A percentile compares a stretch with the other conserved stretches of the same genome.
Evolutionary conservation across 2,888 invertebrate species (phyloP).

Genomic region (Rhingia campestris): DNA sequence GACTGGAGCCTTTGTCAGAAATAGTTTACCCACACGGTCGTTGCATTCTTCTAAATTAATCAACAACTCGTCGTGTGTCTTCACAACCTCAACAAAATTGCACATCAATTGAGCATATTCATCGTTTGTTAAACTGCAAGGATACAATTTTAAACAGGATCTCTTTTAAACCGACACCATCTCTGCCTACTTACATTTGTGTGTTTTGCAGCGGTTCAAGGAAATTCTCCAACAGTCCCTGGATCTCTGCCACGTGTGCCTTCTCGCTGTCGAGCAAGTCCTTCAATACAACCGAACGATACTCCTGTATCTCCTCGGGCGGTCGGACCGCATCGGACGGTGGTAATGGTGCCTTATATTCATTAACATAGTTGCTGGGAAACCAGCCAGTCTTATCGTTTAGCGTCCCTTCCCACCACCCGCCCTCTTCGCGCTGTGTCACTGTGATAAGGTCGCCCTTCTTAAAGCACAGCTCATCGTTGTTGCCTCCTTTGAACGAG

Average conservation of each 20-base stretch:
- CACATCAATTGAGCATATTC: constrained; percentile 94
- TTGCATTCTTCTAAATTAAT: constrained; percentile 91
- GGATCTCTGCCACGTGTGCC: constrained; percentile 94
- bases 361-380: constrained; percentile 98
- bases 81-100: constrained; percentile 93
- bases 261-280: constrained; percentile 96
- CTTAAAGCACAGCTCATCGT: constrained; percentile 97
- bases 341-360: constrained; percentile 86
- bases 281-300: constrained; percentile 92
- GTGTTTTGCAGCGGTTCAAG: constrained; percentile 93
- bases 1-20: constrained; percentile 91
- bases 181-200: constrained; percentile 88
- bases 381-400: constrained; percentile 99
- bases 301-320: constrained; percentile 89
- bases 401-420: constrained; percentile 99
- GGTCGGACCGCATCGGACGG: constrained; percentile 87
- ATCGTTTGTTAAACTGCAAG: constrained; percentile 89
- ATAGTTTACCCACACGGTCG: constrained; percentile 94
- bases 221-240: constrained; percentile 92
- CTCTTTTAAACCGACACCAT: too few relatives aligned
- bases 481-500: constrained; percentile 97
- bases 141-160: constrained; percentile 8
- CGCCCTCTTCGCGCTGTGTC: constrained; percentile 97
- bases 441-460: constrained; percentile 98
- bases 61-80: constrained; percentile 92